These are phyloP conservation scores for Chamaea fasciata DNA, from an alignment of 2,113 vertebrate genomes.

Conservation along the genomic window DNA sequence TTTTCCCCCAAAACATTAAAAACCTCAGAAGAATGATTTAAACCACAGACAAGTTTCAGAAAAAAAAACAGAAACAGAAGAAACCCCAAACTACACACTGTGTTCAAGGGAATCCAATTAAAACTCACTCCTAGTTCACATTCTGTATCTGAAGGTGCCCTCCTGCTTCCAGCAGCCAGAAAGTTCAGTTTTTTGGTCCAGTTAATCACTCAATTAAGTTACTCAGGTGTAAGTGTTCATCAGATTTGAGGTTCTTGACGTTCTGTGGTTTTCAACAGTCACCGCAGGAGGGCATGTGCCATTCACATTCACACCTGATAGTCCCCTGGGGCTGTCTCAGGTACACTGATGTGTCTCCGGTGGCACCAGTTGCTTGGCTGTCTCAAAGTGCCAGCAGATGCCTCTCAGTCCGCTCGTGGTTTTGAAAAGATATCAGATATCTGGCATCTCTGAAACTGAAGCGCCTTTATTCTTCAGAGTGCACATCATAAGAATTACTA, in stretches of 20 bases:
- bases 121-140: not conserved
- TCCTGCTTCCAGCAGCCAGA: not conserved
- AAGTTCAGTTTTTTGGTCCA: not conserved
- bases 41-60: not conserved
- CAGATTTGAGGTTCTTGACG: not conserved
- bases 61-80: not conserved
- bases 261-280: not conserved
- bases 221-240: not conserved
- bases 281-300: not conserved
- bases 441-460: not conserved
- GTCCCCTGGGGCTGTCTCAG: not conserved
- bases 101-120: not conserved
- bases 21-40: not conserved
- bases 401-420: not conserved
- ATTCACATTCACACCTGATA: not conserved
- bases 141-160: not conserved
- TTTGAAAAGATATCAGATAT: not conserved
- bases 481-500: not conserved
- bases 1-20: not conserved
- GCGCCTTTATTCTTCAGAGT: not conserved
- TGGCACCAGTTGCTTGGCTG: not conserved
- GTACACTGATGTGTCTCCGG: not conserved
- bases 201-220: not conserved
- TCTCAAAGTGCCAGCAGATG: not conserved
- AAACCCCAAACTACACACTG: rapidly evolving